phyloP scores from a whole-genome alignment of 1,140 invertebrate species.

The Bilobella aurantiaca region DNA sequence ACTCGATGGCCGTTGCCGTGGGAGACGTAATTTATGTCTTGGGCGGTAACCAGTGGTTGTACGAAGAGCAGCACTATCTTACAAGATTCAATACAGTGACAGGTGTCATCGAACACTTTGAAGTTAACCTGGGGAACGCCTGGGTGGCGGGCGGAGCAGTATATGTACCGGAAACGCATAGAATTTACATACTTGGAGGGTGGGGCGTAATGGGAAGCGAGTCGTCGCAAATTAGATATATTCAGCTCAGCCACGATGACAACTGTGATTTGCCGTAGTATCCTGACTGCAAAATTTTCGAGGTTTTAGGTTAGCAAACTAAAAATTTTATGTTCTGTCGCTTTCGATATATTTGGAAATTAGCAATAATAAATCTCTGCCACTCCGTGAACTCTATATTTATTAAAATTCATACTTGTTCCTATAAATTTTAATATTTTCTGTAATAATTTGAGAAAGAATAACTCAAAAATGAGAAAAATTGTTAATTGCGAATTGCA shows the following conservation, averaged over 20 bases:
- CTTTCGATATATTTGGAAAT: too few relatives aligned
- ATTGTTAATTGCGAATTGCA: too few relatives aligned
- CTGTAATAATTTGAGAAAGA: too few relatives aligned
- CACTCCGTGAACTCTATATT: too few relatives aligned
- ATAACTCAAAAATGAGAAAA: too few relatives aligned
- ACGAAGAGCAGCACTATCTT: neutral
- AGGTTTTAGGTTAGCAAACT: too few relatives aligned
- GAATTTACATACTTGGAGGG: neutral
- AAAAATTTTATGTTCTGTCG: too few relatives aligned
- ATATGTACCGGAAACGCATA: neutral
- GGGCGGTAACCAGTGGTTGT: neutral
- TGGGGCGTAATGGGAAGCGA: neutral
- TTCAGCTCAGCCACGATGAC: neutral
- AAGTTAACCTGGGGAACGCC: neutral
- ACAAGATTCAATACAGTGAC: neutral
- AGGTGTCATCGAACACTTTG: neutral
- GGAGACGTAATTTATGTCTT: neutral
- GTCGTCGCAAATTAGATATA: neutral
- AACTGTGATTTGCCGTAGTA: neutral
- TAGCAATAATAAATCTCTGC: too few relatives aligned
- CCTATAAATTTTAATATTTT: too few relatives aligned
- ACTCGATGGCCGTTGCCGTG: neutral
- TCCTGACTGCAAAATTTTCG: too few relatives aligned
- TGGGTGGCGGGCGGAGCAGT: neutral
- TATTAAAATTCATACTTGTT: too few relatives aligned